Percentiles rank a stretch among this genome's conserved stretches.
These are phyloP conservation scores for Pyrrhosoma nymphula DNA, from an alignment of 2,888 invertebrate species.

Conservation along the genomic window DNA sequence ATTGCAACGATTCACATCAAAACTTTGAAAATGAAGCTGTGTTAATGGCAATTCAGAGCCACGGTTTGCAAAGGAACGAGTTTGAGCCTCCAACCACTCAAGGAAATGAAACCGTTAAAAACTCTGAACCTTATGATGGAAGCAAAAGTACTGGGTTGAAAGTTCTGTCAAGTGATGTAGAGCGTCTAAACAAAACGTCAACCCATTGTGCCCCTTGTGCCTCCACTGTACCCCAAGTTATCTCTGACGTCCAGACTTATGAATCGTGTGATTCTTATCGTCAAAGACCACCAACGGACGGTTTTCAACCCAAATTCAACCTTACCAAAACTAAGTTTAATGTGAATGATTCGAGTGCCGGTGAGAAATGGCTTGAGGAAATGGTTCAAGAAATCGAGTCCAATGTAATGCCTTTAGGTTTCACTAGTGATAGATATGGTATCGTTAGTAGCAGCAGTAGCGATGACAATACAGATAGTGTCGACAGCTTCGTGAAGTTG, in stretches of 20 bases:
- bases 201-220: constrained; percentile 47
- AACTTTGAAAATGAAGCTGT: constrained; percentile 86
- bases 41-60: constrained; percentile 86
- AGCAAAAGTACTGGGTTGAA: background rate
- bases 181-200: background rate
- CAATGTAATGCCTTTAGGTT: constrained; percentile 61
- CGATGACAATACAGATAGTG: constrained; percentile 61
- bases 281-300: constrained; percentile 67
- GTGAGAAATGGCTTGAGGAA: constrained; percentile 48
- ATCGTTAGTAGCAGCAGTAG: constrained; percentile 61
- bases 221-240: constrained; percentile 39
- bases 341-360: constrained; percentile 8
- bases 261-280: constrained; percentile 68
- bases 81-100: background rate
- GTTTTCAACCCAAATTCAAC: constrained; percentile 44
- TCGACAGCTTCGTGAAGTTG: constrained; percentile 59
- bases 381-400: constrained; percentile 57
- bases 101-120: constrained; percentile 5
- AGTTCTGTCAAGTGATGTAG: background rate
- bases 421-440: constrained; percentile 58
- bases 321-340: constrained; percentile 43
- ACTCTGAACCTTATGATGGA: background rate
- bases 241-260: constrained; percentile 5
- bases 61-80: constrained; percentile 81
- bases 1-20: constrained; percentile 76